Evolutionary conservation across 2,888 invertebrate species (phyloP), one percentile per base, ranked within the genome.

Genomic region (Chloromyia formosa): DNA sequence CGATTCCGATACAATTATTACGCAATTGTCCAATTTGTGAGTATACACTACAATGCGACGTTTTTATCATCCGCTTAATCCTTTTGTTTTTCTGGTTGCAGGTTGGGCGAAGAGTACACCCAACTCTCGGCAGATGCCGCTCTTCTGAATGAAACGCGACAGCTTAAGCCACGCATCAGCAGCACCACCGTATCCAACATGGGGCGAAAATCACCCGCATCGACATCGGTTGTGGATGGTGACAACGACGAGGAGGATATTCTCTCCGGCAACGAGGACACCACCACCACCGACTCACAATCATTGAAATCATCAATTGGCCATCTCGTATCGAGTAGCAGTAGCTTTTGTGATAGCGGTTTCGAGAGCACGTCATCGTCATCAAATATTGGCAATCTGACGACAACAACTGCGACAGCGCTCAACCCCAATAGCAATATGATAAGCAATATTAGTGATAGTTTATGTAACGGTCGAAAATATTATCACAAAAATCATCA

Each of bases 1-100:
- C 2, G 94, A 96, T 84, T 92, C 93, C 74, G 94, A 94, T 84
- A 89, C 91, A 18, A 92, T 94, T 75, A 89, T 94, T 69, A 90
- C 92, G 84, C 92, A 94, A 80, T 84, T 94, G 16, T 93, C 93
- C 83, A 89, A 89, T 79, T 86, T 90, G 90, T 90, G 85, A 87
- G 88, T 87, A 60, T 3, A 14, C 22, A 5, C 12, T 9, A 42
- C 49, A n/a, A 49, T 5, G 20, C 12, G n/a, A 16, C 7, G 4
- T 12, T 58, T 16, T 16, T 7, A 10, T 12, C 16, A 18, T 58
- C 9, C 22, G 12, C 5, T 3, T 12, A 16, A 22, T 20, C 16
- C 2, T n/a, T 49, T 12, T 10, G 12, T 49, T 12, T 49, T n/a
- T 49, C 10, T 49, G n/a, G n/a, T n/a, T 10, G 49, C 42, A 64